Evolutionary conservation across 2,113 vertebrate genomes (phyloP), one percentile per base, ranked within the genome.

Genomic region (Ciconia stormi): DNA sequence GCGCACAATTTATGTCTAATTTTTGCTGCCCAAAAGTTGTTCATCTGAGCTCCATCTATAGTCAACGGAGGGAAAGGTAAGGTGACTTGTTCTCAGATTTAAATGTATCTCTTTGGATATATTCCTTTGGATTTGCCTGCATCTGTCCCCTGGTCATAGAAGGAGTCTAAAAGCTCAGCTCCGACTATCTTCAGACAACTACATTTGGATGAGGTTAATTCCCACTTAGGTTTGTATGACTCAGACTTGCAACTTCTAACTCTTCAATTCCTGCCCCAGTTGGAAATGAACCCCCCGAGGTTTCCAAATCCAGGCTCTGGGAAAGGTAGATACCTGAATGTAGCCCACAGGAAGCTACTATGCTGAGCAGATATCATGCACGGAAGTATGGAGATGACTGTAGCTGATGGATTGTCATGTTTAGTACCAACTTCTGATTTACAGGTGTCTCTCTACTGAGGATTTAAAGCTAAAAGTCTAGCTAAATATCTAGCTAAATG

Each of bases 201-300:
- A 59, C 1, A 3, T 65, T 20, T 58, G 49, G 11, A 34, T 26
- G 7, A 53, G 0, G 0, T 56, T 77, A 81, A 56, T 61, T 67
- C 49, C n/a, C 6, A 2, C 9, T 56, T 29, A 29, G 7, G 5
- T 56, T 58, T 73, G 2, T 44, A 13, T 13, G 7, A 58, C 13
- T 61, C 49, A 25, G 27, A n/a, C 11, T 58, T 61, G 1, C 2
- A 85, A 21, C 9, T 70, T 85, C 34, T 27, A 46, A 18, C 8
- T 13, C 55, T 74, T 36, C 9, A 46, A 5, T n/a, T 92, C 30
- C 13, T 53, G 11, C 6, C n/a, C 9, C 7, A 49, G 15, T 2
- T n/a, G 20, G 9, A 42, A 46, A 72, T 56, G 0, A 58, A 13
- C 0, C 4, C 0, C 2, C 7, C 3, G 5, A 34, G 10, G 2